These are phyloP conservation scores for Diacarnus erythraeanus DNA, from an alignment of 37 sponge, comb jelly and placozoan species.

Conservation along the genomic window DNA sequence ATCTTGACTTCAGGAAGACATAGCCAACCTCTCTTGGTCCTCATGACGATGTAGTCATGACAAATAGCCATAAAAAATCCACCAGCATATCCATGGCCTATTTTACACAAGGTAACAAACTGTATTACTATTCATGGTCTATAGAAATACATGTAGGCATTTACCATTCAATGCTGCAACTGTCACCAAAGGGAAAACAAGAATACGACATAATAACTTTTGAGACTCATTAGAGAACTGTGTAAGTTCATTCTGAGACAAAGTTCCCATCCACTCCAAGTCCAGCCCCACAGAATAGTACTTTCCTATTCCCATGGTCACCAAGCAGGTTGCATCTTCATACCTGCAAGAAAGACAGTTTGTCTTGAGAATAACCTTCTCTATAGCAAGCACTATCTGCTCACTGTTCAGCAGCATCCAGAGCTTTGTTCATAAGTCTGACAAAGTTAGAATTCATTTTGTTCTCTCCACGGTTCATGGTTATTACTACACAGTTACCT, in stretches of 20 bases:
- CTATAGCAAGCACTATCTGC: not conserved
- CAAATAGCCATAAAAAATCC: constrained; percentile 67
- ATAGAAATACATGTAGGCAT: not conserved
- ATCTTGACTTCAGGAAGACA: constrained; percentile 64
- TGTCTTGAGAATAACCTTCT: not conserved
- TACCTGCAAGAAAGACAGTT: constrained; percentile 26
- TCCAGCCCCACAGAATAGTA: constrained; percentile 71
- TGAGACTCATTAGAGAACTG: constrained; percentile 17
- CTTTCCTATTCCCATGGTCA: constrained; percentile 76
- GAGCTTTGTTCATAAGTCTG: constrained; percentile 26
- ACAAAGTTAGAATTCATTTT: constrained; percentile 44
- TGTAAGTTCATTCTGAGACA: not conserved
- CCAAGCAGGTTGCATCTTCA: constrained; percentile 46
- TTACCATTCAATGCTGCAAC: constrained; percentile 82
- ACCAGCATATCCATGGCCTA: constrained; percentile 79
- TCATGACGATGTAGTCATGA: constrained; percentile 76
- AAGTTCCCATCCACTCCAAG: constrained; percentile 14
- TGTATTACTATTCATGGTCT: not conserved
- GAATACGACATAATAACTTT: constrained; percentile 31
- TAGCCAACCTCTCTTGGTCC: constrained; percentile 67
- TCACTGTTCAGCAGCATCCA: constrained; percentile 66
- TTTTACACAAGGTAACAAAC: not conserved
- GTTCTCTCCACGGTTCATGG: constrained; percentile 61
- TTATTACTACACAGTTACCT: constrained; percentile 45
- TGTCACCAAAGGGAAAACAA: constrained; percentile 70